Percentiles rank a stretch among this genome's conserved stretches.
Conservation (phyloP, 2,888 invertebrate genomes). For the Tipula confusa region DNA sequence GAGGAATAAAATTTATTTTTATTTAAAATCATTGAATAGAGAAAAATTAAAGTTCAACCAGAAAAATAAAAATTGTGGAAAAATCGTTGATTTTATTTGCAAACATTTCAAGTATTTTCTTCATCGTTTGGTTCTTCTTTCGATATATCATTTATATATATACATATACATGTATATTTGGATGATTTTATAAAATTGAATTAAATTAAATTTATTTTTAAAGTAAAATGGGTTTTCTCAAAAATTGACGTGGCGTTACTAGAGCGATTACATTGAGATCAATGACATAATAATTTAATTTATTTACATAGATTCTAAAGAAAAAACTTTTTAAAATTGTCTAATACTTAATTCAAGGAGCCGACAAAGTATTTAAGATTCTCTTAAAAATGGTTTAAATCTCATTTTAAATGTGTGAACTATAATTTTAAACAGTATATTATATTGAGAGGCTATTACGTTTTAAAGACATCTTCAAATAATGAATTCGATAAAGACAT, state of each 20-base stretch:
- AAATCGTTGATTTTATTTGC: conserved; percentile 25
- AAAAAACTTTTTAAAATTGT: too few species aligned
- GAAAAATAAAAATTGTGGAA: conserved; percentile 3
- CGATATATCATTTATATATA: neutral
- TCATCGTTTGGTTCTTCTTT: neutral
- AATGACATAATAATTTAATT: neutral
- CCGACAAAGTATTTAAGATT: too few species aligned
- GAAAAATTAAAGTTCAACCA: conserved; percentile 25
- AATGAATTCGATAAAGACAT: too few species aligned
- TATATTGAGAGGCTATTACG: too few species aligned
- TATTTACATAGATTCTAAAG: neutral
- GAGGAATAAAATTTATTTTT: neutral
- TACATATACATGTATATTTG: neutral
- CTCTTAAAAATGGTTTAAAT: too few species aligned
- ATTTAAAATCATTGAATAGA: conserved; percentile 20
- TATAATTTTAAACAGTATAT: too few species aligned
- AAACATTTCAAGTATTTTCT: neutral
- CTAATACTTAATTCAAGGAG: too few species aligned
- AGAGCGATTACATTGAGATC: neutral
- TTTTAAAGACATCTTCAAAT: too few species aligned
- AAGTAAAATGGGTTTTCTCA: neutral
- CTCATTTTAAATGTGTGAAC: too few species aligned
- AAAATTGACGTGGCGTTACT: neutral
- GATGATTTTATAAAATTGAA: conserved; percentile 3
- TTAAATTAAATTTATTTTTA: neutral